These are phyloP conservation scores for Boulengeromyrus knoepffleri DNA, from an alignment of 2,113 vertebrate genomes.

Conservation along the genomic window DNA sequence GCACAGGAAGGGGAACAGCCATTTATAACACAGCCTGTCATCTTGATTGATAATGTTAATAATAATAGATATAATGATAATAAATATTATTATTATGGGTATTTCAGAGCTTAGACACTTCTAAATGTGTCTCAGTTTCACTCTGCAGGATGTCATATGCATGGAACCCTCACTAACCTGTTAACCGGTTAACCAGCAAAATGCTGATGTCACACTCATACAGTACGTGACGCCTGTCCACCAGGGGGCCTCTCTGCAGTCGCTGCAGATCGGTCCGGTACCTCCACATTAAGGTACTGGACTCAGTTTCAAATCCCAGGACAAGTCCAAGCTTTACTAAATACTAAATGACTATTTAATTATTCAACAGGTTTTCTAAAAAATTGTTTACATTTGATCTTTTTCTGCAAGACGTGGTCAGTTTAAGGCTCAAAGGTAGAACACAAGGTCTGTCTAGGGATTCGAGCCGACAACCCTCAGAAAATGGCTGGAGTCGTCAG, in stretches of 20 bases:
- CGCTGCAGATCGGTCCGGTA: background rate
- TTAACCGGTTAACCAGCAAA: background rate
- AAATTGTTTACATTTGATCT: background rate
- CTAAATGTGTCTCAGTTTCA: background rate
- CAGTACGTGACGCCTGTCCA: background rate
- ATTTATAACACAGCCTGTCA: background rate
- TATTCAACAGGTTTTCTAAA: background rate
- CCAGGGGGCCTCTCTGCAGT: background rate
- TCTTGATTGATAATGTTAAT: background rate
- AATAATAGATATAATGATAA: background rate
- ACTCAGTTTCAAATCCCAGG: background rate
- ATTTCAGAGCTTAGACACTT: background rate
- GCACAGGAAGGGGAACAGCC: background rate
- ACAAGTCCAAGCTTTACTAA: background rate
- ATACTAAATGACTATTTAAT: background rate
- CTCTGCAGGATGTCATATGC: background rate
- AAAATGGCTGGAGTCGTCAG: background rate
- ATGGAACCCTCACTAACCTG: background rate
- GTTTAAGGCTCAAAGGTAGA: background rate
- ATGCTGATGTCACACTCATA: background rate
- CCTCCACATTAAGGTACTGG: background rate
- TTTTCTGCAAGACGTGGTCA: background rate
- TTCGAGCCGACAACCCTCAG: background rate
- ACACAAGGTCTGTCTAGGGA: background rate
- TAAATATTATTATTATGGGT: background rate